phyloP scores from a whole-genome alignment of 2,888 invertebrate genomes.

The Lochmaea crataegi region DNA sequence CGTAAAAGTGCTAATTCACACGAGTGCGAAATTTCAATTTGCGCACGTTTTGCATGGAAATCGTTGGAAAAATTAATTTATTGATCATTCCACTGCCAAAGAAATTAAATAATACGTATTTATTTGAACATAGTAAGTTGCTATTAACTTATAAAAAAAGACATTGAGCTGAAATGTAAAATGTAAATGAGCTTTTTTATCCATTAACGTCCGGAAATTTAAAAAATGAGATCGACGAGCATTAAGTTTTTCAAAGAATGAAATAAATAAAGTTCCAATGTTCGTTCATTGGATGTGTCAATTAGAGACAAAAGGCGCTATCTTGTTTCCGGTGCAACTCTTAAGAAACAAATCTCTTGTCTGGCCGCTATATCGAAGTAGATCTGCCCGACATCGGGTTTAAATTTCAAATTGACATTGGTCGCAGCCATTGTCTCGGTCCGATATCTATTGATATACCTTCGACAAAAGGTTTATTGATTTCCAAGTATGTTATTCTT shows the following conservation, averaged over 20 bases:
- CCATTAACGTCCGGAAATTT: not conserved
- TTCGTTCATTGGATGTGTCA: constrained; percentile 60
- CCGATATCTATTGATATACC: constrained; percentile 26
- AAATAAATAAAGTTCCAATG: constrained; percentile 37
- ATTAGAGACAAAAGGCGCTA: constrained; percentile 60
- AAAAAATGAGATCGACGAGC: not conserved
- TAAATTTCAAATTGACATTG: constrained; percentile 53
- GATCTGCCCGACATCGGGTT: constrained; percentile 52
- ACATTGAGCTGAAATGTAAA: not conserved
- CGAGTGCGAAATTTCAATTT: too few relatives aligned
- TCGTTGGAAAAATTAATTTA: too few relatives aligned
- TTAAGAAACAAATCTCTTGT: constrained; percentile 41
- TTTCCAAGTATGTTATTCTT: constrained; percentile 13
- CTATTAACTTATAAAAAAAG: too few relatives aligned
- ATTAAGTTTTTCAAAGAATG: not conserved
- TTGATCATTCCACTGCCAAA: too few relatives aligned
- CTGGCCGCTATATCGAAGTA: constrained; percentile 51
- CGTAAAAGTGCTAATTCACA: too few relatives aligned
- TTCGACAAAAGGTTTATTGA: constrained; percentile 22
- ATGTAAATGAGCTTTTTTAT: not conserved
- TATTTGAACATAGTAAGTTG: too few relatives aligned
- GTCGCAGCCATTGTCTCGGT: constrained; percentile 33
- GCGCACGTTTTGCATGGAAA: too few relatives aligned
- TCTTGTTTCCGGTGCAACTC: constrained; percentile 59
- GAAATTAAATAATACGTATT: too few relatives aligned